A percentile compares a stretch with the other conserved stretches of the same genome.
These are phyloP conservation scores for Conus betulinus DNA, from an alignment of 1,140 invertebrate genomes.

Conservation along the genomic window DNA sequence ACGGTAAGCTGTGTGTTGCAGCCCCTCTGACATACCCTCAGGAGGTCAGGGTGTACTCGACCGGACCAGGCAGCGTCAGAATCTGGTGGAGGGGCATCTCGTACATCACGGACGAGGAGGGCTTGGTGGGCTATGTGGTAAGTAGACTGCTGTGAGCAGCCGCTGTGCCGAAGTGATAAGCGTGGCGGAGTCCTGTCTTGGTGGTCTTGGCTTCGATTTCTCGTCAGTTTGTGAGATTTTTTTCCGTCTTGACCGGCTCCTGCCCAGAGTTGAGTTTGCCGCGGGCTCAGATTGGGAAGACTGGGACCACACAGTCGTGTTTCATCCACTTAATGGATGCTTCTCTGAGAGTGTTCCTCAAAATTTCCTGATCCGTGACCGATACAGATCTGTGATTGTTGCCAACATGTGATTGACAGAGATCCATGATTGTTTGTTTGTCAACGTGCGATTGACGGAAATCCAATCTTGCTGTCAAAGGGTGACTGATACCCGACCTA, in stretches of 20 bases:
- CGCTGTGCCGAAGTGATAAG: too few relatives aligned
- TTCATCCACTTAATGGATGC: too few relatives aligned
- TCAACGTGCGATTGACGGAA: background rate
- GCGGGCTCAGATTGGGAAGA: too few relatives aligned
- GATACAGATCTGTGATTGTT: background rate
- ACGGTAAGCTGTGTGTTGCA: constrained; percentile 25
- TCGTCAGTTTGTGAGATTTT: too few relatives aligned
- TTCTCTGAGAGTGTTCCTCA: too few relatives aligned
- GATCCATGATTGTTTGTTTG: background rate
- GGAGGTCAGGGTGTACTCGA: constrained; percentile 53
- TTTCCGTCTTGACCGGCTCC: too few relatives aligned
- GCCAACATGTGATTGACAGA: background rate
- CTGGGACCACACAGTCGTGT: too few relatives aligned
- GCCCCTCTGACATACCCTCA: constrained; percentile 56
- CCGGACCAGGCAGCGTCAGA: constrained; percentile 41
- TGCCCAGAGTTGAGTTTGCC: too few relatives aligned
- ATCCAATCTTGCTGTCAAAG: too few relatives aligned
- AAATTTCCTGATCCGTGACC: too few relatives aligned
- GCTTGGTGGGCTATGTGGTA: constrained; percentile 55
- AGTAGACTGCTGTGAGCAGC: background rate
- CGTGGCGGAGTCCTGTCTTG: too few relatives aligned
- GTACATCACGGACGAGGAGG: constrained; percentile 49
- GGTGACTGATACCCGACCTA: background rate
- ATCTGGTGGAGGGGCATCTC: constrained; percentile 59
- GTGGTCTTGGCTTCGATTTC: too few relatives aligned